These are phyloP conservation scores for Candoia aspera DNA, from an alignment of 2,113 vertebrate genomes.

Conservation along the genomic window DNA sequence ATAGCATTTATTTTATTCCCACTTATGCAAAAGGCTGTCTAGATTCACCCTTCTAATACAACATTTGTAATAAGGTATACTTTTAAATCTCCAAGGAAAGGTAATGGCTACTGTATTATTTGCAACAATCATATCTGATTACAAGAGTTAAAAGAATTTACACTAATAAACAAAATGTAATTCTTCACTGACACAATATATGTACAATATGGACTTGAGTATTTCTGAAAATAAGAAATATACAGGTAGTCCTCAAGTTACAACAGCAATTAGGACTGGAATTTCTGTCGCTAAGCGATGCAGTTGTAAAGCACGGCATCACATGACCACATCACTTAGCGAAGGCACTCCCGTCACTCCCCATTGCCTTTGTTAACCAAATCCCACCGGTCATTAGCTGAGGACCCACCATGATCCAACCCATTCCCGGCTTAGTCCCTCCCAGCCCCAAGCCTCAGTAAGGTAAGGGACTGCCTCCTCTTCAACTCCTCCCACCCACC, in stretches of 20 bases:
- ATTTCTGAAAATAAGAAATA: background rate
- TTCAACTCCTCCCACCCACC: background rate
- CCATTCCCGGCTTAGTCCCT: background rate
- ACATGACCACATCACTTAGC: background rate
- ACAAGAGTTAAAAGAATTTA: background rate
- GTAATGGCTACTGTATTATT: background rate
- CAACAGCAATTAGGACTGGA: background rate
- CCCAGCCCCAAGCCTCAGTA: background rate
- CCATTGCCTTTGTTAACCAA: too few relatives aligned
- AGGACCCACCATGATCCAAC: background rate
- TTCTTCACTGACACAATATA: background rate
- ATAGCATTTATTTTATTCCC: background rate
- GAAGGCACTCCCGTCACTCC: too few relatives aligned
- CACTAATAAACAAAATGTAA: background rate
- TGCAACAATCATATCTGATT: background rate
- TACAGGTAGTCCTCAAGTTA: accelerated
- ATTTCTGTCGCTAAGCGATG: background rate
- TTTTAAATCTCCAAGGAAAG: background rate
- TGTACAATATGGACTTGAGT: background rate
- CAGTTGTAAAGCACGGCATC: background rate
- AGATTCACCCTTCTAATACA: background rate
- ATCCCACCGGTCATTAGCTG: background rate
- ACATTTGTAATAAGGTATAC: background rate
- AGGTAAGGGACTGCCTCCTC: background rate
- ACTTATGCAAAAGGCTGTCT: background rate